Base-by-base conservation (phyloP, 2,888 invertebrate species). In the Parnassius glacialis region DNA sequence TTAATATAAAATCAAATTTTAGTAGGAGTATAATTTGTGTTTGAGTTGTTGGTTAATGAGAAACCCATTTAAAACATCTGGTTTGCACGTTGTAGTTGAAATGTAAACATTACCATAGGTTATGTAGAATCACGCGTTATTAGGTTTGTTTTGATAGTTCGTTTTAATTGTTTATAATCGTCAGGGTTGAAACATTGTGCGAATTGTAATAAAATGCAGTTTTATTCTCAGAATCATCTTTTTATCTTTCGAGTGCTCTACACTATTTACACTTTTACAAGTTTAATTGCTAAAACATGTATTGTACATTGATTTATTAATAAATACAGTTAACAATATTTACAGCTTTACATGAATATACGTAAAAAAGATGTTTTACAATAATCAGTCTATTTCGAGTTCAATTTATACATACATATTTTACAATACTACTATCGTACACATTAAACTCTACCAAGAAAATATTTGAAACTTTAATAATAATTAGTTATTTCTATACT, bases 351-450 rank as follows among this genome's bases (percentile, higher is more conserved):
- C 84, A 85, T 60, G 68, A 75, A 61, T 51, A 25, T 67, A 73
- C 73, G 75, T 74, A 71, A 62, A 63, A n/a, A 65, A 44, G 64
- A 56, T 74, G 70, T 78, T 54, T 78, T 79, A 79, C 77, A 79
- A 68, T 85, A 82, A 81, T 89, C 89, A 90, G 89, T 89, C 89
- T 74, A 80, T 82, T 82, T 76, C 78, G 67, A 72, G 75, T 73
- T 67, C 67, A 50, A 51, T 65, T 72, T 64, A 65, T 68, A 74
- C 68, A 59, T 62, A 59, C 58, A 51, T 20, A 12, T 43, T 57
- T 43, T 59, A 61, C 62, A 59, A 59, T 55, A 59, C 43, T 45
- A 2, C 48, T 64, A 62, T 57, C 48, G 41, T 61, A 59, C 47
- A 57, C 43, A 55, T 64, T 63, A 61, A 65, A 63, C 55, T 63